A percentile compares a stretch with the other conserved stretches of the same genome.
These are phyloP conservation scores for Lycia hirtaria DNA, from an alignment of 2,888 invertebrate species.

Conservation along the genomic window DNA sequence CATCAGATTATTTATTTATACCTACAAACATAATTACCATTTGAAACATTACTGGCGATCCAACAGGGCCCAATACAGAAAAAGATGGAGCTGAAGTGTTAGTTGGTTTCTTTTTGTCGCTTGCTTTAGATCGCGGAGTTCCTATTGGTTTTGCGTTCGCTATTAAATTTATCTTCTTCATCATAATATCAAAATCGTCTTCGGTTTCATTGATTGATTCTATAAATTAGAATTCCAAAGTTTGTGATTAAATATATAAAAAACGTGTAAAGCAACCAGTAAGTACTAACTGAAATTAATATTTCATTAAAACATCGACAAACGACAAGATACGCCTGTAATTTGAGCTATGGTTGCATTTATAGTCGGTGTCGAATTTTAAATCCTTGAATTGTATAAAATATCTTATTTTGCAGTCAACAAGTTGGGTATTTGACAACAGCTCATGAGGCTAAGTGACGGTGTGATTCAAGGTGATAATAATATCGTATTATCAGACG, in stretches of 20 bases:
- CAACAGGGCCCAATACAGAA: conserved; percentile 58
- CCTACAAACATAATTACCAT: conserved; percentile 52
- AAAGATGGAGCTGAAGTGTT: conserved; percentile 59
- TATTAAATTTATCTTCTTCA: conserved; percentile 65
- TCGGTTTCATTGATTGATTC: conserved; percentile 55
- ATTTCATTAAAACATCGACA: too few relatives aligned
- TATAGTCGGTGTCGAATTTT: too few relatives aligned
- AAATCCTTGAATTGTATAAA: too few relatives aligned
- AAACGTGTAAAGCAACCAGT: not conserved
- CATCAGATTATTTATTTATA: not conserved
- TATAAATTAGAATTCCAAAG: conserved; percentile 36
- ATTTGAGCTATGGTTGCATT: too few relatives aligned
- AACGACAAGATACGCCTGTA: too few relatives aligned
- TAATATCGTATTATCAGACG: too few relatives aligned
- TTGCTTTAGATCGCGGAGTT: conserved; percentile 68
- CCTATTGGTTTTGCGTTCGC: conserved; percentile 58
- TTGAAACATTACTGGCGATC: conserved; percentile 71
- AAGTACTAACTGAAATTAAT: too few relatives aligned
- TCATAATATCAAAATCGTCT: conserved; percentile 65
- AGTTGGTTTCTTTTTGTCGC: conserved; percentile 69
- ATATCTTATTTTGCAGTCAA: too few relatives aligned
- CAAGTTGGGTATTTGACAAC: too few relatives aligned
- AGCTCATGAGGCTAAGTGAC: too few relatives aligned
- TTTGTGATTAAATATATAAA: not conserved
- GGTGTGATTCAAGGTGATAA: too few relatives aligned